phyloP scores from a whole-genome alignment of 2,797 vertebrate species.

The Kryptolebias ocellatus region DNA sequence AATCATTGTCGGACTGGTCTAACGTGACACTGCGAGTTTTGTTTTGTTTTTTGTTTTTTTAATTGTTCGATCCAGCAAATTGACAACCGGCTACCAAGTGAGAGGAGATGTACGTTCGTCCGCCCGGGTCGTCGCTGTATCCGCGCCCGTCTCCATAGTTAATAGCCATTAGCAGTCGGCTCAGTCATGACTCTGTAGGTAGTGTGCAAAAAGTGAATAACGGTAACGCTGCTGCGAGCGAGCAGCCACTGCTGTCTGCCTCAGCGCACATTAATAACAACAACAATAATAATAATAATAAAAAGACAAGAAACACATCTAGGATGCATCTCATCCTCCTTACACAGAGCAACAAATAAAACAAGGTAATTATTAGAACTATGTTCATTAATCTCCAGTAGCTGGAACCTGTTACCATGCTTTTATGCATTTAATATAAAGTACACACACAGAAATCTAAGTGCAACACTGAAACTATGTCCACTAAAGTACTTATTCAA shows the following conservation, averaged over 20 bases:
- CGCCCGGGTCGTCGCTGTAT: conserved; percentile 43
- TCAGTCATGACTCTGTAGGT: conserved; percentile 71
- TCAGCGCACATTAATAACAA: conserved; percentile 29
- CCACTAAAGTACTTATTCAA: not conserved
- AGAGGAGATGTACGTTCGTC: conserved; percentile 26
- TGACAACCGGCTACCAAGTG: conserved; percentile 33
- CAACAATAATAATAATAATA: no score
- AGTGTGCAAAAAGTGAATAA: conserved; percentile 80
- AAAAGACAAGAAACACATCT: not conserved
- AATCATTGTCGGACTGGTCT: conserved; percentile 81
- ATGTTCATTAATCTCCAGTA: not conserved
- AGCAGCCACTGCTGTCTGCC: conserved; percentile 49
- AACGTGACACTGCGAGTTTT: conserved; percentile 76
- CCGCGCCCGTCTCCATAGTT: conserved; percentile 69
- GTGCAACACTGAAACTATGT: not conserved
- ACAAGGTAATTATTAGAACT: not conserved
- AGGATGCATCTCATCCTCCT: conserved; percentile 1
- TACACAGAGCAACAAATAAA: not conserved
- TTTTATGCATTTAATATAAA: not conserved
- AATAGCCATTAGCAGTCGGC: conserved; percentile 62
- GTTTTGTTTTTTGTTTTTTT: conserved; percentile 62
- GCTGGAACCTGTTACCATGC: not conserved
- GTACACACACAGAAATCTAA: no score
- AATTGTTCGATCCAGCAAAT: conserved; percentile 46
- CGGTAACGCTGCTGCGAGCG: conserved; percentile 47